Evolutionary conservation across 2,113 vertebrate genomes (phyloP), one percentile per base, ranked within the genome.

Genomic region (Oncorhynchus masou): DNA sequence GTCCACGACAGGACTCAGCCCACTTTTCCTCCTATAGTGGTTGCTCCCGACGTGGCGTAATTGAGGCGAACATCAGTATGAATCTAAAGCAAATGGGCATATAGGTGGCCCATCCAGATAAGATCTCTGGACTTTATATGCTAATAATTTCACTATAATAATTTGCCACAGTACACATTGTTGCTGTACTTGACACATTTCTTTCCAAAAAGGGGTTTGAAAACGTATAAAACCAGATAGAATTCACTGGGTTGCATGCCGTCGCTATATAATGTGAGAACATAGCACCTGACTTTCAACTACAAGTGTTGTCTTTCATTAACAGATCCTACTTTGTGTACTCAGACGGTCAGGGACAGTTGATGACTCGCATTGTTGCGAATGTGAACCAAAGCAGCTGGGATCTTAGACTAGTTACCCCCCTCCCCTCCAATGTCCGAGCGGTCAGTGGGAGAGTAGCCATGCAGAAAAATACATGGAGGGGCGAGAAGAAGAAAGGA

Each of bases 381-480:
- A 65, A 77, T 77, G 70, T 51, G 60, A 72, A 72, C 29, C 48
- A 15, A 15, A 51, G 48, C 54, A 70, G 54, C 59, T 57, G 69
- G 70, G 62, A 24, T 12, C 11, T 22, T 22, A 25, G 19, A 19
- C 24, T 64, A 24, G 49, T 48, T 20, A 29, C 12, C 54, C 22
- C 70, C 54, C 31, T 49, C 6, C 51, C n/a, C 25, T 77, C 62
- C 45, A 48, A 67, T 25, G 48, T 72, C 62, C 25, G 22, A 67
- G 27, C 16, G 49, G 70, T 22, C 48, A 34, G 71, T 24, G 39
- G 48, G 48, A 39, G n/a, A 76, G 29, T 9, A 16, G 59, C 59
- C 59, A 62, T 62, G 59, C 59, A 25, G 25, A 24, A 39, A 66
- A 39, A 51, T 3, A 51, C 8, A 57, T 24, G 16, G 16, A 49